Base-by-base conservation (phyloP, 2,797 vertebrate species). In the Brotula barbata region DNA sequence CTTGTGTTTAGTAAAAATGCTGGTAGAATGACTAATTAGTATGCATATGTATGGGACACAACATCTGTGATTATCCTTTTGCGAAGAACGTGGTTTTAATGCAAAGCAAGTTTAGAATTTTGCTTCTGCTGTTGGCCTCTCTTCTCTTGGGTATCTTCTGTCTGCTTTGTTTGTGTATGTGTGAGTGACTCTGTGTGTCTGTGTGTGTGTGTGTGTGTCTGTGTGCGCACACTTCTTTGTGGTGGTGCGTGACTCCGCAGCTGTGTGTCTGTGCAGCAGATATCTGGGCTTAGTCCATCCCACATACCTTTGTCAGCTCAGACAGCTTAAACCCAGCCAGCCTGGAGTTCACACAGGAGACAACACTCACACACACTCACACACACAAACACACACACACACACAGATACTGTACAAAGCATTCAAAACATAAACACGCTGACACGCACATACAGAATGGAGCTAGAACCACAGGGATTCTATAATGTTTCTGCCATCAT, bases 281-380 rank as follows among this genome's bases (percentile, higher is more conserved):
- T 81, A 85, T 87, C 70, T 83, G 77, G 83, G 75, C 71, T 86
- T 77, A 82, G 75, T 83, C 80, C 76, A 74, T 79, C 68, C 67
- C 56, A 55, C 84, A 85, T 87, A 82, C 73, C 68, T 77, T 77
- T 71, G 74, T 87, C 79, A 79, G 75, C 84, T 83, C 69, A 68
- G 68, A 69, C 65, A 69, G 66, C 71, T 67, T 82, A 79, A 83
- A 79, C 66, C 65, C 53, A 65, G 69, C 64, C 72, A 71, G 74
- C 48, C 56, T 31, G 17, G 78, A 73, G 85, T 85, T 87, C 82
- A 85, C 67, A 48, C 68, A 68, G 60, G 66, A 84, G 79, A 75
- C 81, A 67, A 58, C 56, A 59, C 73, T 63, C 54, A 40, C 10
- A 60, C 43, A 43, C 40, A 31, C 34, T 28, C 36, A 49, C 59